Evolutionary conservation across 2,797 vertebrate genomes (phyloP), one percentile per base, ranked within the genome.

Genomic region (Falco peregrinus): DNA sequence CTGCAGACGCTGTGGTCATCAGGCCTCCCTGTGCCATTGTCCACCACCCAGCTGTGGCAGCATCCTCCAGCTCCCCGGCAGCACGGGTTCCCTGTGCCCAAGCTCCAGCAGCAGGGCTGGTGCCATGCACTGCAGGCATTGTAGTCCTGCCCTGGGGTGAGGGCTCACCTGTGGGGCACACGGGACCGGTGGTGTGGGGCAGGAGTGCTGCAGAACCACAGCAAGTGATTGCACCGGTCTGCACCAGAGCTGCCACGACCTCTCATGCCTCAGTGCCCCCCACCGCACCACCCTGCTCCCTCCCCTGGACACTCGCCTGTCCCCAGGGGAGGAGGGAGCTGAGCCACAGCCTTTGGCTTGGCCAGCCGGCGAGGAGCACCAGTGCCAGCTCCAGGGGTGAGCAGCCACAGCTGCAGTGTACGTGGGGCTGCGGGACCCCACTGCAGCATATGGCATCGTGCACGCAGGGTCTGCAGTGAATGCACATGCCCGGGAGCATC

Each of bases 401-500:
- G n/a, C 14, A 41, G n/a, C 25, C 54, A 2, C 8, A 0, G 29
- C 21, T 24, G 35, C 1, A 20, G 28, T 45, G 17, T 14, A 14
- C 0, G 2, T 12, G 60, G 41, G 31, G 12, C 9, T 11, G 7
- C 4, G 6, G 28, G 17, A 6, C 19, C 16, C 67, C 16, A 22
- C 11, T 39, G 20, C 8, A 1, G 54, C 16, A 14, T 43, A 3
- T 6, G 43, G 37, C 80, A 41, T 13, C 0, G 4, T 31, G 45
- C 43, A 12, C 5, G 13, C 74, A 11, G 50, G 6, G 29, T 19
- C 61, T 53, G 85, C 26, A 12, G 6, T 2, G 19, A 47, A 18
- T 3, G 1, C 51, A 3, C 0, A 1, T 45, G 61, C 31, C 63
- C 14, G 12, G n/a, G 21, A 10, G n/a, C 5, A 24, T 18, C 39